Conservation (phyloP, 2,888 invertebrate species). For the Spilarctia lutea region DNA sequence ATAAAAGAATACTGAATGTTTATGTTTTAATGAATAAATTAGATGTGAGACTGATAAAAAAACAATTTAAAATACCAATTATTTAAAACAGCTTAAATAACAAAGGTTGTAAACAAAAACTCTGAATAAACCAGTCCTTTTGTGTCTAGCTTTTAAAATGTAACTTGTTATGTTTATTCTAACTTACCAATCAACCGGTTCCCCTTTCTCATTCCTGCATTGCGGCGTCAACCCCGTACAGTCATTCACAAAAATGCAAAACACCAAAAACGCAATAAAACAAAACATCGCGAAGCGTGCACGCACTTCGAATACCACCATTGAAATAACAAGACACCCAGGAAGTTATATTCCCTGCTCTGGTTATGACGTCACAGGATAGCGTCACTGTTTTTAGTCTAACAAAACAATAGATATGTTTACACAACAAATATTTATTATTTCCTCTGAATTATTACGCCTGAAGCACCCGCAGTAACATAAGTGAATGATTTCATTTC, state of each 20-base stretch:
- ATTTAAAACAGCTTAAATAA: background rate
- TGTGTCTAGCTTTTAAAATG: conserved; percentile 9
- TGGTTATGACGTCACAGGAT: conserved; percentile 16
- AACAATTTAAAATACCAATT: background rate
- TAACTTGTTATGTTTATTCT: background rate
- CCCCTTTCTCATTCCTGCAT: conserved; percentile 88
- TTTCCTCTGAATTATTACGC: conserved; percentile 48
- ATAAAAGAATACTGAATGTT: too few relatives aligned
- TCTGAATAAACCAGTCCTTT: background rate
- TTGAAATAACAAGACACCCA: conserved; percentile 68
- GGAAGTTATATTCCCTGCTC: conserved; percentile 58
- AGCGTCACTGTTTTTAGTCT: conserved; percentile 12
- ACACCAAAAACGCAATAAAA: conserved; percentile 55
- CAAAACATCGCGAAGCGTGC: conserved; percentile 65
- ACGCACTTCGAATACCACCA: conserved; percentile 51
- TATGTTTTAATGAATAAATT: background rate
- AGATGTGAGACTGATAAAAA: background rate
- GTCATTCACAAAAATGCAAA: conserved; percentile 59
- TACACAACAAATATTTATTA: conserved; percentile 67
- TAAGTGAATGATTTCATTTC: conserved; percentile 37
- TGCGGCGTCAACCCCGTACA: conserved; percentile 73
- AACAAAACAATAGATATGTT: conserved; percentile 72
- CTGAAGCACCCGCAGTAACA: conserved; percentile 19
- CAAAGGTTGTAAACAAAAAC: background rate
- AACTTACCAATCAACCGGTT: conserved; percentile 90